Conservation (phyloP, 2,113 vertebrate species). For the Hemicordylus capensis region DNA sequence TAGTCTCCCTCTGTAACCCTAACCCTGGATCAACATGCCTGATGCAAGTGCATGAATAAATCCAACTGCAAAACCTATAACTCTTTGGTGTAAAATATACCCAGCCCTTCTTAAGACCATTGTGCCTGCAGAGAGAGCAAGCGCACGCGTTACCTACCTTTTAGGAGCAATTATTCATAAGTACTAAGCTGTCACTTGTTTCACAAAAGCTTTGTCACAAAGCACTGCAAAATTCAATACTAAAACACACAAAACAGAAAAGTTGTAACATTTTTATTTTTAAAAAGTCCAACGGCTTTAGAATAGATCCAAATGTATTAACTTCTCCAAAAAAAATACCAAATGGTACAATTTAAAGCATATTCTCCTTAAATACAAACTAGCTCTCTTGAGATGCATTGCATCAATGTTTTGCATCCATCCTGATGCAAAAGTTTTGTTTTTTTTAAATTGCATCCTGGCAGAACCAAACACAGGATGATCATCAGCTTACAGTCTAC, state of each 20-base stretch:
- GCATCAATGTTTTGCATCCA: conserved; percentile 83
- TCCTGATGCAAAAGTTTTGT: conserved; percentile 78
- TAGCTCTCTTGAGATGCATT: conserved; percentile 79
- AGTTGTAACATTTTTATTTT: conserved; percentile 80
- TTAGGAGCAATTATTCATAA: background rate
- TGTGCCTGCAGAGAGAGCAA: background rate
- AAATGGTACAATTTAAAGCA: conserved; percentile 82
- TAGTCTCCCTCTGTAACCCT: background rate
- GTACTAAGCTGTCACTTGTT: background rate
- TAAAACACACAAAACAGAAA: conserved; percentile 67
- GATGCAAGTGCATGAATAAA: background rate
- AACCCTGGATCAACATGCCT: background rate
- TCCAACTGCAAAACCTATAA: background rate
- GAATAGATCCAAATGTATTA: conserved; percentile 81
- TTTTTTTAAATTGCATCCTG: conserved; percentile 63
- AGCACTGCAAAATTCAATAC: conserved; percentile 34
- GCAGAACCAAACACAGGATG: conserved; percentile 68
- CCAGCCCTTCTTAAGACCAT: background rate
- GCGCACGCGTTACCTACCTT: fast-evolving
- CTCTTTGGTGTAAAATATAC: background rate
- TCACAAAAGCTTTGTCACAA: background rate
- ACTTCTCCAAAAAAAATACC: conserved; percentile 82
- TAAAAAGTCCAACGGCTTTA: conserved; percentile 73
- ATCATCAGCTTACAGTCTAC: conserved; percentile 54
- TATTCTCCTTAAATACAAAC: conserved; percentile 82